Base-by-base conservation (phyloP, 2,888 invertebrate genomes). In the Drosophila stalkeri region DNA sequence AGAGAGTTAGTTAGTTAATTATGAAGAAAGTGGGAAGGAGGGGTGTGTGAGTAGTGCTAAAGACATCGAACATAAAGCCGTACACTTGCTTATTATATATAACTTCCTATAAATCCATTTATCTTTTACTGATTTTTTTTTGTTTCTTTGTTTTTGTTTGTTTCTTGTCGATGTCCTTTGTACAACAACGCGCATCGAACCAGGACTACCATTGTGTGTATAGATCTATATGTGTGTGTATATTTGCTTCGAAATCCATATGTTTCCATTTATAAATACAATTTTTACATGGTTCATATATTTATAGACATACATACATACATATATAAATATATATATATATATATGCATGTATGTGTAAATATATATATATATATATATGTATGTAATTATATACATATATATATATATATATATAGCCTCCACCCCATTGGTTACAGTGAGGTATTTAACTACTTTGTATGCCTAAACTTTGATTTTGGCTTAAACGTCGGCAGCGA, bases 381-480 rank as follows among this genome's bases (percentile, higher is more conserved):
- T 47, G n/a, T n/a, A n/a, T n/a, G n/a, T n/a, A n/a, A n/a, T n/a
- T 51, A 33, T 18, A 33, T 18, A 33, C 18, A 35, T 52, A 35
- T 51, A 33, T 18, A 33, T 18, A 33, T 33, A 18, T n/a, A 47
- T 9, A 47, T 31, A 27, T 16, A 31, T 47, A 85, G 89, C 85
- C 85, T 90, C 84, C 89, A 86, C 77, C 86, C 81, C 87, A 73
- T 73, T 56, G 14, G 51, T 77, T 70, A 73, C 41, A 63, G 41
- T 86, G 84, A 90, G 90, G 89, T 86, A 80, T 70, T 79, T 56
- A 78, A 75, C 67, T 79, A 82, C 31, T 68, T 70, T 47, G 75
- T 72, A 64, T 72, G 84, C 69, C 84, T 86, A 73, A 86, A 89
- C 68, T 73, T 90, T 55, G 78, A 77, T 73, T 85, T 89, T 65